Evolutionary conservation across 2,888 invertebrate species (phyloP).

Genomic region (Salpingus planirostris): DNA sequence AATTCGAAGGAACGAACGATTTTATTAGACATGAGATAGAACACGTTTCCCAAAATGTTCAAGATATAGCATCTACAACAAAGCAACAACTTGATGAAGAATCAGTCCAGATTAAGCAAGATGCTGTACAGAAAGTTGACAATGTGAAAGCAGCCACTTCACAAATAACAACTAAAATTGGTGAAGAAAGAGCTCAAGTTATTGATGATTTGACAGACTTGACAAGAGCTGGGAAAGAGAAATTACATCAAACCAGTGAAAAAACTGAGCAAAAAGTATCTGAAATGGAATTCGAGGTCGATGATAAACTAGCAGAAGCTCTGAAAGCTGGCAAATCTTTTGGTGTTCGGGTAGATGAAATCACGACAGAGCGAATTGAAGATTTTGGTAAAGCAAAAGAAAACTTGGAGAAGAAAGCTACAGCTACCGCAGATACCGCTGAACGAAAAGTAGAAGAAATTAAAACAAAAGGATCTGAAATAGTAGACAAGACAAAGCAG

Average conservation of each 20-base stretch:
- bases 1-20: no score
- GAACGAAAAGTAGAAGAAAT: background rate
- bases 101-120: slow-evolving; percentile 2
- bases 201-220: background rate
- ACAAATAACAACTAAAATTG: background rate
- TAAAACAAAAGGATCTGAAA: background rate
- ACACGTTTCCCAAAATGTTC: no score
- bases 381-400: no score
- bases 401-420: background rate
- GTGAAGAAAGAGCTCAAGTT: background rate
- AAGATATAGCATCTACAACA: background rate
- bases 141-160: slow-evolving; percentile 1
- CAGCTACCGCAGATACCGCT: background rate
- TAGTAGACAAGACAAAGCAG: background rate
- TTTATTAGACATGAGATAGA: no score
- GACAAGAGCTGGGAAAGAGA: background rate
- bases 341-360: no score
- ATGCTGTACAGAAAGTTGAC: background rate
- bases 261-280: background rate
- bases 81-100: slow-evolving; percentile 1
- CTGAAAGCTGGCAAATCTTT: background rate
- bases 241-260: background rate
- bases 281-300: background rate
- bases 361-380: no score
- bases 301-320: background rate